These are phyloP conservation scores for Drosophila melanosoma DNA, from an alignment of 2,888 invertebrate species.

Conservation along the genomic window DNA sequence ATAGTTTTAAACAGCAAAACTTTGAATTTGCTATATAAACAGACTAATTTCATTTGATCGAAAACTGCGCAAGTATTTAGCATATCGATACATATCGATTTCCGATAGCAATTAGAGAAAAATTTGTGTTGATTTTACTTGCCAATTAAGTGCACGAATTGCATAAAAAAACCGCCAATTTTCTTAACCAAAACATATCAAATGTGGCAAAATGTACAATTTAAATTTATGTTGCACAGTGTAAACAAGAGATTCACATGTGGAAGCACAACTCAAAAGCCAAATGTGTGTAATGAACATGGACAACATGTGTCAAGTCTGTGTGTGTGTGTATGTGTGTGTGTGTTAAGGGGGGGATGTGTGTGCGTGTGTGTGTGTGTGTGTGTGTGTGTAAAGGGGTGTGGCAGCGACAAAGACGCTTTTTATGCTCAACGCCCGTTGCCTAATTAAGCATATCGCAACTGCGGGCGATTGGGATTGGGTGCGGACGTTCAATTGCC, in stretches of 20 bases:
- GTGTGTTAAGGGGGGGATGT: constrained; percentile 5
- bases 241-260: constrained; percentile 60
- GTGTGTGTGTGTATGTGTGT: constrained; percentile 9
- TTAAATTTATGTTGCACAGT: constrained; percentile 49
- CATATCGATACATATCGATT: neutral
- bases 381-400: constrained; percentile 40
- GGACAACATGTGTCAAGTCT: constrained; percentile 66
- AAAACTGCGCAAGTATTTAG: neutral
- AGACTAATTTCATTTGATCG: neutral
- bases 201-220: too few species aligned
- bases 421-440: constrained; percentile 75
- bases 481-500: constrained; percentile 28
- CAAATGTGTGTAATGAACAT: constrained; percentile 76
- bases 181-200: neutral
- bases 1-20: neutral
- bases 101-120: neutral
- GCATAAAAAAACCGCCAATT: neutral
- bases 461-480: constrained; percentile 51
- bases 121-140: neutral
- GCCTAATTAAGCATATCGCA: constrained; percentile 78
- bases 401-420: constrained; percentile 77
- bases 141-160: neutral
- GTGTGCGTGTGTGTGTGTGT: constrained; percentile 12
- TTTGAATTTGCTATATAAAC: neutral
- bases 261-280: constrained; percentile 52